These are phyloP conservation scores for Iphiclides podalirius DNA, from an alignment of 2,888 invertebrate species.

Conservation along the genomic window DNA sequence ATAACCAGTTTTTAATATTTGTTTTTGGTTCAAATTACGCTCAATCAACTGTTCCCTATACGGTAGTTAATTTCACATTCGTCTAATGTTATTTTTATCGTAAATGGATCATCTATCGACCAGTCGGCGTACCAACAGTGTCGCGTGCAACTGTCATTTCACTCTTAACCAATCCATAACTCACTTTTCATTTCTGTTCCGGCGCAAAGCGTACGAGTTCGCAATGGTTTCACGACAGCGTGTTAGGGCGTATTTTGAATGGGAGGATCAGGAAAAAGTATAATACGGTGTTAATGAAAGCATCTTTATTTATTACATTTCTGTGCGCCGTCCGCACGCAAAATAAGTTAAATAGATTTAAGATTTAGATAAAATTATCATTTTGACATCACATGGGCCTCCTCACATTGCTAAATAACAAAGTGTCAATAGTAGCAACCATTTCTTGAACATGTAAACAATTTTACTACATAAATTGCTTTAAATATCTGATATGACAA, in stretches of 20 bases:
- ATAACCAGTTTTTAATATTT: not conserved
- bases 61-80: conserved; percentile 16
- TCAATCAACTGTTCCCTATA: not conserved
- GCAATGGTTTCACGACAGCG: conserved; percentile 1
- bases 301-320: too few relatives aligned
- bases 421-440: too few relatives aligned
- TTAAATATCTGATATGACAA: too few relatives aligned
- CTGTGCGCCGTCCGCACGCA: too few relatives aligned
- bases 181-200: conserved; percentile 41
- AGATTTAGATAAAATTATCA: too few relatives aligned
- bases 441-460: too few relatives aligned
- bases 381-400: too few relatives aligned
- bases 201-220: conserved; percentile 11
- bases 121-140: conserved; percentile 7
- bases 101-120: conserved; percentile 16
- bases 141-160: conserved; percentile 37
- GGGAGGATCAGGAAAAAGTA: too few relatives aligned
- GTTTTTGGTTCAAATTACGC: not conserved
- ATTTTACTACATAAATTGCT: too few relatives aligned
- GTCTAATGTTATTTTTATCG: conserved; percentile 22
- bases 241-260: not conserved
- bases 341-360: too few relatives aligned
- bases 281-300: too few relatives aligned
- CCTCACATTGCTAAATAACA: too few relatives aligned
- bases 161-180: conserved; percentile 34